Base-by-base conservation (phyloP, 2,113 vertebrate species). In the Onychostoma macrolepis region DNA sequence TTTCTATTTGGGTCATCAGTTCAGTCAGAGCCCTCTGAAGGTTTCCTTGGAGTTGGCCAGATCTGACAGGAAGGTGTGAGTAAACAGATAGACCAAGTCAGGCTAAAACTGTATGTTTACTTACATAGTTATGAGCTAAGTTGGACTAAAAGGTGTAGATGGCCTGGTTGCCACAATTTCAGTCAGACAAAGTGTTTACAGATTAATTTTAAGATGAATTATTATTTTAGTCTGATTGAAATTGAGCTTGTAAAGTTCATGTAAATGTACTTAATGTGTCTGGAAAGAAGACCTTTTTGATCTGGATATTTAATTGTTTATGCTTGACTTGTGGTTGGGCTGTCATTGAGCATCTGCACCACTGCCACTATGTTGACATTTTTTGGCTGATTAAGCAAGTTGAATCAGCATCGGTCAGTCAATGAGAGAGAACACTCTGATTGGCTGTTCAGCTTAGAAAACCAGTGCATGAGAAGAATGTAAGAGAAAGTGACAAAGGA, bases 1-100 rank as follows among this genome's bases (percentile, higher is more conserved):
- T 41, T 28, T 85, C 76, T 85, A 80, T 78, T 61, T 88, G 83
- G 76, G 83, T 75, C 83, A 80, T 48, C 26, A 6, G 9, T 71
- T 84, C 33, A 38, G 50, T 10, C 19, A 38, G 56, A 81, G 15
- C 56, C 36, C n/a, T 81, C 10, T 13, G 30, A 58, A 58, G 21
- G 77, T 58, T 58, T 63, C 79, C 56, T 41, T 83, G 41, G n/a
- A 67, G 8, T 67, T 4, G 4, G n/a, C 38, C 41, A 69, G 9
- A 50, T 83, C 41, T 50, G 28, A 83, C 3, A 65, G 80, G n/a
- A 58, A 30, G 80, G 36, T 81, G 24, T 9, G 4, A 65, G 12
- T 11, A 41, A 81, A 80, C 36, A 36, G 30, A 79, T 79, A 24
- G 24, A 56, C 21, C 19, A 38, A 61, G 21, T 38, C 78, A 61